phyloP scores from a whole-genome alignment of 2,888 invertebrate genomes.

The Brassicogethes aeneus region DNA sequence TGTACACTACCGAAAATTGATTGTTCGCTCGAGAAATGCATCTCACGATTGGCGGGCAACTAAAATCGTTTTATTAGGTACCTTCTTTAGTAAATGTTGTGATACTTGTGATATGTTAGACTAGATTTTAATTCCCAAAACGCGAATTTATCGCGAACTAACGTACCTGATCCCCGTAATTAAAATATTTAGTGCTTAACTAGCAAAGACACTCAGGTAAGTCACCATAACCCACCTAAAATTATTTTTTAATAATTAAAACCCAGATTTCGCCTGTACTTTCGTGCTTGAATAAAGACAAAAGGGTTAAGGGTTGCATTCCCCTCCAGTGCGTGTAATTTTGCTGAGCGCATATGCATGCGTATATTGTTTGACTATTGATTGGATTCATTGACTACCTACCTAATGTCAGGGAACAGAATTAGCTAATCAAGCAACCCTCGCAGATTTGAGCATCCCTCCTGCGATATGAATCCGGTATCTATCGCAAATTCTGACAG shows the following conservation, averaged over 20 bases:
- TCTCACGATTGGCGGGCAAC: conserved; percentile 23
- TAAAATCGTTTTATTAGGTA: conserved; percentile 17
- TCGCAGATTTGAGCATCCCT: neutral
- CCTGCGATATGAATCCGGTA: neutral
- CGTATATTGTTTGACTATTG: conserved; percentile 22
- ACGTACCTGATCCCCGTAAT: conserved; percentile 26
- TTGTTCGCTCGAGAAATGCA: conserved; percentile 31
- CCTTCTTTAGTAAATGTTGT: conserved; percentile 29
- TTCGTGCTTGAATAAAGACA: too few relatives aligned
- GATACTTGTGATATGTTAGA: conserved; percentile 35
- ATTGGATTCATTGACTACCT: conserved; percentile 27
- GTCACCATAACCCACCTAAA: too few relatives aligned
- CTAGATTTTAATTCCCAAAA: conserved; percentile 22
- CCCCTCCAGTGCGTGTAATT: neutral
- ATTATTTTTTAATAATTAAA: neutral
- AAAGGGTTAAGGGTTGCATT: conserved; percentile 2
- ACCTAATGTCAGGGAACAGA: conserved; percentile 22
- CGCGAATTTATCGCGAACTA: conserved; percentile 21
- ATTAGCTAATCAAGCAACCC: conserved; percentile 21
- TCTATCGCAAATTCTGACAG: neutral
- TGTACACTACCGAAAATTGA: conserved; percentile 30
- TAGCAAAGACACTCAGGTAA: conserved; percentile 17
- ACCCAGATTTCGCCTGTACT: too few relatives aligned
- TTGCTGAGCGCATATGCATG: conserved; percentile 24
- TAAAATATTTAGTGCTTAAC: conserved; percentile 20